Percentiles rank a stretch among this genome's conserved stretches.
These are phyloP conservation scores for Heliothis peltigera DNA, from an alignment of 2,888 invertebrate genomes.

Conservation along the genomic window DNA sequence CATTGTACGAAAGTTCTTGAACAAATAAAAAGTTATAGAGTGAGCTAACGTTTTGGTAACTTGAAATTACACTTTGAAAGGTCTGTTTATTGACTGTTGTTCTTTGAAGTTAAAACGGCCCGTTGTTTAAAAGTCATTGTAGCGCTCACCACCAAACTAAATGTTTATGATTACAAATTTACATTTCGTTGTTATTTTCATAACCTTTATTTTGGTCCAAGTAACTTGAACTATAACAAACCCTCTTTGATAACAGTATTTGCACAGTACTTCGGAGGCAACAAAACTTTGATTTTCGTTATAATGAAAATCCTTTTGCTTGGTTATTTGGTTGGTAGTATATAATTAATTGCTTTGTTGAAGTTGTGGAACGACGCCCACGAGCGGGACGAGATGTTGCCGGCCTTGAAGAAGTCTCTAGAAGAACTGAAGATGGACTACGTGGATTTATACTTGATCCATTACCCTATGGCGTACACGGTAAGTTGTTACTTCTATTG, in stretches of 20 bases:
- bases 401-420: slow-evolving; percentile 91
- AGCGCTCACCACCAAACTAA: slow-evolving; percentile 39
- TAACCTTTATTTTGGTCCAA: slow-evolving; percentile 41
- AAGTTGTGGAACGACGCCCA: slow-evolving; percentile 89
- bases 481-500: slow-evolving; percentile 60
- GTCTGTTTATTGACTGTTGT: neutral
- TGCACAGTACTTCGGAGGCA: slow-evolving; percentile 48
- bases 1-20: neutral
- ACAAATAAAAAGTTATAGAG: slow-evolving; percentile 4
- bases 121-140: slow-evolving; percentile 23
- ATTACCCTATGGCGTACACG: slow-evolving; percentile 93
- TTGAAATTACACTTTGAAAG: neutral
- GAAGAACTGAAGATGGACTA: slow-evolving; percentile 92
- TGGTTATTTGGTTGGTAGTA: slow-evolving; percentile 42
- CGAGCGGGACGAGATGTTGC: slow-evolving; percentile 91
- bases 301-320: slow-evolving; percentile 46
- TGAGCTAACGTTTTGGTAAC: neutral
- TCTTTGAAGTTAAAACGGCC: slow-evolving; percentile 5
- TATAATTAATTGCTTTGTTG: slow-evolving; percentile 62
- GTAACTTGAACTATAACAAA: slow-evolving; percentile 44
- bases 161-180: slow-evolving; percentile 53
- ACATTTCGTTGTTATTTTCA: slow-evolving; percentile 44
- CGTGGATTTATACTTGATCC: slow-evolving; percentile 94
- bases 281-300: slow-evolving; percentile 52
- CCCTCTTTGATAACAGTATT: slow-evolving; percentile 52